Conservation (phyloP, 2,888 invertebrate species). For the Nymphalis polychloros region DNA sequence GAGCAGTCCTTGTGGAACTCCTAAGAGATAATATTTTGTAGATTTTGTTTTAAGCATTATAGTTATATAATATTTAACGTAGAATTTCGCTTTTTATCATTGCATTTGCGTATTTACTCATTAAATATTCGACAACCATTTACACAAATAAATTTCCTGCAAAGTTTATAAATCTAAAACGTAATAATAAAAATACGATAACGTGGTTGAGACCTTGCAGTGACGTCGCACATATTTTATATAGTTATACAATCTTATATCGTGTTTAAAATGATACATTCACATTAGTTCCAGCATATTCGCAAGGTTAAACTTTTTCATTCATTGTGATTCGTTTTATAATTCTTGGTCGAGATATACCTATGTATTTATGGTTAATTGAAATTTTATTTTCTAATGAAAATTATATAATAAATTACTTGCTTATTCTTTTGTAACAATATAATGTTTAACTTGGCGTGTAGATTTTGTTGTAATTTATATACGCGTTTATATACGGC, state of each 20-base stretch:
- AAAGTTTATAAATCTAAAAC: neutral
- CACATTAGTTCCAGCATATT: neutral
- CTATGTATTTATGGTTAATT: neutral
- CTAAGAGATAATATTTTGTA: neutral
- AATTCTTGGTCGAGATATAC: neutral
- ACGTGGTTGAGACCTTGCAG: neutral
- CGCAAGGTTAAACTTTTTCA: slow-evolving; percentile 3
- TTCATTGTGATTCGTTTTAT: neutral
- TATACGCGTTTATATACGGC: too few relatives aligned
- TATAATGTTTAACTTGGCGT: too few relatives aligned
- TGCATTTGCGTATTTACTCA: neutral
- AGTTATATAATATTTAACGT: neutral
- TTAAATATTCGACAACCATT: neutral
- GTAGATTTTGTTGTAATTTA: too few relatives aligned
- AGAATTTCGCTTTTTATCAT: neutral
- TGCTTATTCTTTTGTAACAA: too few relatives aligned
- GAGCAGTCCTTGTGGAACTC: neutral
- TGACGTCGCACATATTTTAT: neutral
- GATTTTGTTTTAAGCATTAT: neutral
- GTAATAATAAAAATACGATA: neutral
- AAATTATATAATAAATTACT: too few relatives aligned
- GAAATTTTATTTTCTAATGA: neutral
- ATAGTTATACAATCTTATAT: neutral
- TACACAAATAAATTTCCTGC: neutral
- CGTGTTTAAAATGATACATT: neutral